Base-by-base conservation (phyloP, 2,113 vertebrate species). In the Tachysurus fulvidraco region DNA sequence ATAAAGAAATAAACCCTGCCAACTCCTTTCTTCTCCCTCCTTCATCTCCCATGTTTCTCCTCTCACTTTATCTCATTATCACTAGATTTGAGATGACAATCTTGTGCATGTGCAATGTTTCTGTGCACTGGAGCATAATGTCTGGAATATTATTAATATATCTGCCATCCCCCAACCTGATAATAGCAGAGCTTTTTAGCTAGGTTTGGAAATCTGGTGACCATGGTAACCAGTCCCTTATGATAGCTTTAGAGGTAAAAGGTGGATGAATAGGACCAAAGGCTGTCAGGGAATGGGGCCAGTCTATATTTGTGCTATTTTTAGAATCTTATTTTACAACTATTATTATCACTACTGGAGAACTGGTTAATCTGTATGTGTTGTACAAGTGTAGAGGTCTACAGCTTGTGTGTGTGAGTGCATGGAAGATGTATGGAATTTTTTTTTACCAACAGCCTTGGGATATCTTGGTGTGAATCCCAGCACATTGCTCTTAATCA, bases 161-260 rank as follows among this genome's bases (percentile, higher is more conserved):
- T 83, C 83, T 85, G 74, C 80, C 82, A 82, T 87, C 88, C 78
- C 67, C 85, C 83, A 85, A 65, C 85, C 86, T 74, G 83, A 79
- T 77, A 50, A 76, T 41, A 57, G 85, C 83, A 28, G 28, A 79
- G 84, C 23, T 17, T n/a, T 81, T 81, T 71, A 79, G 69, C 82
- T 81, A 73, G 73, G 83, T 86, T 81, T 17, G 57, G 88, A 83
- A 81, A 84, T 67, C 74, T 86, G 81, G 89, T 88, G 83, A 81
- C 89, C 83, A 88, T 86, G 84, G 84, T 81, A 86, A 89, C 87
- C 57, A 10, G 81, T 83, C 55, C 77, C 84, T 54, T 46, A 86
- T 69, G 19, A 77, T 17, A 44, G 85, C 36, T 59, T 76, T 86
- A 28, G 59, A 73, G 78, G 25, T n/a, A 44, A 83, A 83, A 74